Conservation (phyloP, 2,888 invertebrate genomes). For the Herminia tarsipennalis region DNA sequence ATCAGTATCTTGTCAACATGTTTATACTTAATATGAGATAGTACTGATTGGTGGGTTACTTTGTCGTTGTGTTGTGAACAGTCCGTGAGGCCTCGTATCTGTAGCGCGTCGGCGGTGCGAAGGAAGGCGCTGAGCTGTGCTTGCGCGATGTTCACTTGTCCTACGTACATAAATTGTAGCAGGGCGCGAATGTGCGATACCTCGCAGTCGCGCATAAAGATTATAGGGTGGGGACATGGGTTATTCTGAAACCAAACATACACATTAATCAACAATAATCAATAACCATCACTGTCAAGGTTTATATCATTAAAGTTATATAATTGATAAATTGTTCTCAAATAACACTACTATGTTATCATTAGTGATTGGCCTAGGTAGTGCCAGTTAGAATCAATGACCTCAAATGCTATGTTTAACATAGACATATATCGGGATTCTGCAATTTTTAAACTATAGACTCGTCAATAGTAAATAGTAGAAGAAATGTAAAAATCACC, state of each 20-base stretch:
- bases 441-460: too few relatives aligned
- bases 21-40: not conserved
- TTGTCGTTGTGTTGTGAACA: constrained; percentile 85
- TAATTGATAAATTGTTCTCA: not conserved
- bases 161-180: constrained; percentile 94
- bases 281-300: not conserved
- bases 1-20: not conserved
- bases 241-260: constrained; percentile 87
- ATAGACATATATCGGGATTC: too few relatives aligned
- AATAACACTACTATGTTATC: not conserved
- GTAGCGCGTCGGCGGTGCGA: constrained; percentile 91
- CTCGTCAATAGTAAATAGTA: too few relatives aligned
- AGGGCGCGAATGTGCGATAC: constrained; percentile 91
- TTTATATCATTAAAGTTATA: not conserved
- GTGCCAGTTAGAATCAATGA: too few relatives aligned
- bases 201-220: constrained; percentile 94
- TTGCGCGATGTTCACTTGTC: constrained; percentile 93
- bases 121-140: constrained; percentile 91
- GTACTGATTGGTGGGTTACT: constrained; percentile 40
- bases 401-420: too few relatives aligned
- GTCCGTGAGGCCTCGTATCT: constrained; percentile 92
- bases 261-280: constrained; percentile 31
- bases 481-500: too few relatives aligned
- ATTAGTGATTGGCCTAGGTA: not conserved
- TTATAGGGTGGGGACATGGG: constrained; percentile 94